Evolutionary conservation across 2,888 invertebrate genomes (phyloP), one percentile per base, ranked within the genome.

Genomic region (Acrobasis consociella): DNA sequence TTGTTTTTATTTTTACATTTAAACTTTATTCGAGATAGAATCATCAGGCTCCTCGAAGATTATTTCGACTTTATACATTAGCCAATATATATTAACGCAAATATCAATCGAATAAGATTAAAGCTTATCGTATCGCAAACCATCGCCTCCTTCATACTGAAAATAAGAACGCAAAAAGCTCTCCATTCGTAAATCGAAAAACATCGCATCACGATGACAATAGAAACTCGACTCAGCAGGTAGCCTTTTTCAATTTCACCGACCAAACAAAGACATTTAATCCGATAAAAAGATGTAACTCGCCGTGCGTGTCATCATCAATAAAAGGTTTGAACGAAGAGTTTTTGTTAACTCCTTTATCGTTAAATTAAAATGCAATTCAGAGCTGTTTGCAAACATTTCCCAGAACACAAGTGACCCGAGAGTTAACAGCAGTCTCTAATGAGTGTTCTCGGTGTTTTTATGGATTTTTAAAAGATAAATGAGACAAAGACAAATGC

Each of bases 161-260:
- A 65, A 55, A 59, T 62, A 55, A 62, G 42, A 49, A 55, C 39
- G 22, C 49, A 17, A 5, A n/a, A 31, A 37, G 22, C 51, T 58
- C 38, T 51, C 42, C 50, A 16, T 60, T 22, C 31, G 15, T 39
- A n/a, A 16, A 50, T 17, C 60, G 17, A 16, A 62, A 53, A 65
- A 50, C 52, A 31, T 50, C 60, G 38, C 37, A 55, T 62, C 64
- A 63, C 58, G 16, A 17, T 64, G 65, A 67, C 62, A 62, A 59
- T 56, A 22, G 42, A n/a, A 56, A 49, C 1, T 1, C 55, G 38
- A 38, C 49, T 62, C 62, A 37, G 49, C 62, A 46, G 52, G 59
- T 62, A 62, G 64, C 62, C 37, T 59, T 63, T 64, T 66, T 59
- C 58, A 66, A 58, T 66, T 62, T 60, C 50, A n/a, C 53, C 59